Conservation (phyloP, 2,888 invertebrate species). For the Archips xylosteana region DNA sequence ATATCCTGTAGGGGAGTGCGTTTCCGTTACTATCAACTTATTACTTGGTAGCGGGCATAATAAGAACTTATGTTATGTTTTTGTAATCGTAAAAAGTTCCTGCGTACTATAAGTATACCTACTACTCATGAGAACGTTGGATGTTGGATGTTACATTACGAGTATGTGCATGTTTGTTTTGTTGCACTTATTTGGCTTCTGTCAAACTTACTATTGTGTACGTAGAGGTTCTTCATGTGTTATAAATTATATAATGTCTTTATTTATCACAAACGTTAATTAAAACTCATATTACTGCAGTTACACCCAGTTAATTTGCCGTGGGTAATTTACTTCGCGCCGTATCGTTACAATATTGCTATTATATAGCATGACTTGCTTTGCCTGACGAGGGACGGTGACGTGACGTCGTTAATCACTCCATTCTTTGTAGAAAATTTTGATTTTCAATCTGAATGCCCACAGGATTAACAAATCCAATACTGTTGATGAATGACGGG, state of each 20-base stretch:
- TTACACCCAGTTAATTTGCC: conserved; percentile 70
- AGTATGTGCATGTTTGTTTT: not conserved
- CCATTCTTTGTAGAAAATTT: conserved; percentile 76
- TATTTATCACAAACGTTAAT: conserved; percentile 31
- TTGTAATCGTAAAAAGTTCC: not conserved
- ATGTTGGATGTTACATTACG: not conserved
- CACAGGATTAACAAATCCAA: conserved; percentile 72
- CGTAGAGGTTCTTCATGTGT: not conserved
- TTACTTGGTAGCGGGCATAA: conserved; percentile 30
- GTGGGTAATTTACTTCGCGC: conserved; percentile 77
- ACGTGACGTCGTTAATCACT: conserved; percentile 82
- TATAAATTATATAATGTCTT: conserved; percentile 14
- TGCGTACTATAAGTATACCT: not conserved
- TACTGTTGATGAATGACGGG: conserved; percentile 72
- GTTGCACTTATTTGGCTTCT: not conserved
- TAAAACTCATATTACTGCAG: conserved; percentile 44
- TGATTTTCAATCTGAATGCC: conserved; percentile 79
- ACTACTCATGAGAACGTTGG: not conserved
- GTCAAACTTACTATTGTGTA: not conserved
- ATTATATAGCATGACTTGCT: conserved; percentile 80
- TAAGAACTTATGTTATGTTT: conserved; percentile 16
- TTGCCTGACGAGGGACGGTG: conserved; percentile 76
- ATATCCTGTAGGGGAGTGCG: conserved; percentile 72
- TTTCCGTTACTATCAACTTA: conserved; percentile 37
- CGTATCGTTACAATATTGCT: conserved; percentile 75